Percentiles rank a stretch among this genome's conserved stretches.
Conservation (phyloP, 2,797 vertebrate species). For the Sebastes kiyomatsui region DNA sequence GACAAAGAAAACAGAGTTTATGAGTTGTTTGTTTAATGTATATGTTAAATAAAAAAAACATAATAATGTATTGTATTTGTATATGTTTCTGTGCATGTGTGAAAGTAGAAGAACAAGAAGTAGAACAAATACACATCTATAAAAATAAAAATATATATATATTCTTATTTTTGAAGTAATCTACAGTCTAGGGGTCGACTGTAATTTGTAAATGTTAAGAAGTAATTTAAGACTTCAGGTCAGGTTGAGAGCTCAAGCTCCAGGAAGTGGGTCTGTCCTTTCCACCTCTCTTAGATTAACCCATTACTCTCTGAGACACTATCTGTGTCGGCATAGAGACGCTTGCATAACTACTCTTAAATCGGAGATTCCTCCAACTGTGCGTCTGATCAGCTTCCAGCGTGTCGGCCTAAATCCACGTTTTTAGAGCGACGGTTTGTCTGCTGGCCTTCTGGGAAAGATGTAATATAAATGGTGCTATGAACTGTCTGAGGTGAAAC, state of each 20-base stretch:
- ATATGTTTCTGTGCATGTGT: neutral
- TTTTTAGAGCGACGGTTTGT: conserved; percentile 21
- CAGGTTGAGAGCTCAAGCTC: conserved; percentile 21
- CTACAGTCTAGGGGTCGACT: neutral
- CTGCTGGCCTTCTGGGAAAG: neutral
- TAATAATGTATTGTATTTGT: neutral
- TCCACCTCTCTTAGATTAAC: conserved; percentile 55
- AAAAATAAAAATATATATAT: neutral
- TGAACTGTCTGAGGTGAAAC: neutral
- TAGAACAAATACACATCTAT: neutral
- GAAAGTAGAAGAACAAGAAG: neutral
- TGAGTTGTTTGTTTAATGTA: neutral
- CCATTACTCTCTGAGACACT: conserved; percentile 36
- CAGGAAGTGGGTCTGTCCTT: conserved; percentile 40
- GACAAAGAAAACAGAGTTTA: neutral
- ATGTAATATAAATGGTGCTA: neutral
- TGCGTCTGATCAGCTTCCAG: conserved; percentile 34
- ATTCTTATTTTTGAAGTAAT: neutral
- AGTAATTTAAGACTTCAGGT: conserved; percentile 10
- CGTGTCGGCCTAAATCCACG: conserved; percentile 18
- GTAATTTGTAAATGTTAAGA: neutral
- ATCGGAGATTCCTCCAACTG: conserved; percentile 43
- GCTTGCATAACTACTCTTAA: conserved; percentile 64
- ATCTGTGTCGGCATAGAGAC: conserved; percentile 47
- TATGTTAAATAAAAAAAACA: neutral